A percentile compares a stretch with the other conserved stretches of the same genome.
Conservation (phyloP, 2,113 vertebrate species). For the Nematolebias whitei region DNA sequence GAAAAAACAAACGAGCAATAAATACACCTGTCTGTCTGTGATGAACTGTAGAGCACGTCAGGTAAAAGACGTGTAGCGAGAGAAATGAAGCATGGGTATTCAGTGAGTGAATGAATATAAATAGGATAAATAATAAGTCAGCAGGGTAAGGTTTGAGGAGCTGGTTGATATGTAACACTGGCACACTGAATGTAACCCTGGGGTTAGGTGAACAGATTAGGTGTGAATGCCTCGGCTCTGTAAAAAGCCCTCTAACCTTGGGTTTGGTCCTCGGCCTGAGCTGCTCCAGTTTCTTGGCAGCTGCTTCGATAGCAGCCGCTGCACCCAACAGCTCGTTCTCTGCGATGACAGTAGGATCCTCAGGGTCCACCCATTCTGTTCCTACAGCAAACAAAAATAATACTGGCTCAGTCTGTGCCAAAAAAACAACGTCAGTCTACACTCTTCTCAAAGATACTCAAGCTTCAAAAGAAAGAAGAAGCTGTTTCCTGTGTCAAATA, state of each 20-base stretch:
- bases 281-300: conserved; percentile 98
- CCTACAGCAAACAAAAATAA: conserved; percentile 52
- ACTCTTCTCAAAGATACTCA: background rate
- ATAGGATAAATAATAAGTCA: background rate
- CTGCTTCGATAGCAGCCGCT: conserved; percentile 96
- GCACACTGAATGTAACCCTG: conserved; percentile 15
- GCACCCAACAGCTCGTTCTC: conserved; percentile 96
- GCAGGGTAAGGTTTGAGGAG: conserved; percentile 5
- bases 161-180: conserved; percentile 1
- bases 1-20: conserved; percentile 10
- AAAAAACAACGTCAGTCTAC: background rate
- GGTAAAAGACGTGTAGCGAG: background rate
- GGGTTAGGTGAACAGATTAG: conserved; percentile 34
- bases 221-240: conserved; percentile 37
- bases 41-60: background rate
- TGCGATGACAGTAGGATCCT: conserved; percentile 95
- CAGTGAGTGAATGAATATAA: conserved; percentile 4
- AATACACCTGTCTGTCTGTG: background rate
- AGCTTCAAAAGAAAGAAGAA: background rate
- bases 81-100: too few species aligned
- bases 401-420: background rate
- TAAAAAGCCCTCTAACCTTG: conserved; percentile 82
- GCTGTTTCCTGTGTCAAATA: background rate
- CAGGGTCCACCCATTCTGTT: conserved; percentile 93
- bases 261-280: conserved; percentile 95